Base-by-base conservation (phyloP, 1,140 invertebrate genomes). In the Drosophila leontia region DNA sequence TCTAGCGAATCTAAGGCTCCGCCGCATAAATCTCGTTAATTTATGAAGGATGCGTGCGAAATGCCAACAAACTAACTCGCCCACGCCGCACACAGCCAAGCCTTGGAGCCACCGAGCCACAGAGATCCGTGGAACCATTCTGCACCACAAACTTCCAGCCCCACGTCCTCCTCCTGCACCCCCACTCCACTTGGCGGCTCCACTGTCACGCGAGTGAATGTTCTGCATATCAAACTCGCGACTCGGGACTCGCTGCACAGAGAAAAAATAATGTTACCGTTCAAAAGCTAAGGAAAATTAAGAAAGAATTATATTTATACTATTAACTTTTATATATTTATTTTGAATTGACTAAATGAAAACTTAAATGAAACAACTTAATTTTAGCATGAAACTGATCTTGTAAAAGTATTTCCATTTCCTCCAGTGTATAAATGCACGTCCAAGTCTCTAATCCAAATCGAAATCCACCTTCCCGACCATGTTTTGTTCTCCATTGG, bases 41-140 rank as follows among this genome's bases (percentile, higher is more conserved):
- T 88, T 88, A 88, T 88, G 85, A 84, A 53, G 65, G 85, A 90
- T 88, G 84, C 84, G 84, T 90, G 84, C 85, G 51, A 88, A 88
- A 88, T 88, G 85, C 85, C 65, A 88, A 88, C 84, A 87, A 87
- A 88, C 85, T 72, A 90, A 81, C 58, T 78, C 75, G 56, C 59
- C 61, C 57, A 59, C 60, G 59, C 69, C n/a, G 51, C 48, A 50
- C 26, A 29, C 26, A n/a, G 45, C 3, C 45, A 26, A 50, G 34
- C 9, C 42, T 19, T 45, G 23, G 37, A 44, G 51, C 57, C 67
- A 58, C 45, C 26, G 39, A 65, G 23, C 39, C 51, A 23, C 51
- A 55, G 51, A 55, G 51, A 55, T 55, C 51, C 51, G 34, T 9
- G 15, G 55, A 57, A 12, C 55, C 55, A 57, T 35, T 57, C 37